Percentiles rank a stretch among this genome's conserved stretches.
Evolutionary conservation across 2,797 vertebrate genomes (phyloP).

Genomic region (Pygocentrus nattereri): DNA sequence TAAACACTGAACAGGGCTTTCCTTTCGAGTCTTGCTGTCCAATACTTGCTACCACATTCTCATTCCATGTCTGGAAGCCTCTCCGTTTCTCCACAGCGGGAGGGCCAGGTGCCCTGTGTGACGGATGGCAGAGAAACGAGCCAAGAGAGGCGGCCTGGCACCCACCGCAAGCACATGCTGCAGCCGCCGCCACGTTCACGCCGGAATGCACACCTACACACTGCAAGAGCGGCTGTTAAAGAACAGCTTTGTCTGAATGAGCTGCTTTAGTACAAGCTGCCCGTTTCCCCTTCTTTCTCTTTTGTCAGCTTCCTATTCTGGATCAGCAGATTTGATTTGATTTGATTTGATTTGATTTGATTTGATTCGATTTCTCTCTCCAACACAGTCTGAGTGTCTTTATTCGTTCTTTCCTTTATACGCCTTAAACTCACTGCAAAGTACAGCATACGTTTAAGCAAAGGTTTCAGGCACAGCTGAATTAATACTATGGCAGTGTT

Average conservation of each 20-base stretch:
- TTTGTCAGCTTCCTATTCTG: background rate
- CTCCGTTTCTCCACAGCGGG: background rate
- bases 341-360: background rate
- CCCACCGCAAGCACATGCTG: constrained; percentile 35
- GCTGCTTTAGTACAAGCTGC: background rate
- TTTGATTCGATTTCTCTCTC: background rate
- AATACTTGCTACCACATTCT: background rate
- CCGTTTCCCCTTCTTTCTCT: background rate
- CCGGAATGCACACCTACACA: constrained; percentile 45
- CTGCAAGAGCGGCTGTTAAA: constrained; percentile 7
- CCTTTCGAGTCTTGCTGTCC: too few species aligned
- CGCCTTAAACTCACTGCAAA: too few species aligned
- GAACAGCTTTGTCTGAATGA: constrained; percentile 41
- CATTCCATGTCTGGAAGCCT: background rate
- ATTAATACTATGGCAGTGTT: too few species aligned
- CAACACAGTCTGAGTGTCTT: background rate
- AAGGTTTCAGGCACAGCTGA: too few species aligned
- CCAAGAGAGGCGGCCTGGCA: constrained; percentile 24
- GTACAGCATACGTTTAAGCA: too few species aligned
- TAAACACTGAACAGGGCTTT: too few species aligned
- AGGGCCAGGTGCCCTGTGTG: constrained; percentile 33
- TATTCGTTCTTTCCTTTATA: too few species aligned
- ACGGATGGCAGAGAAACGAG: background rate
- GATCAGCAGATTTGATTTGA: background rate
- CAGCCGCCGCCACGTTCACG: constrained; percentile 11